Percentiles rank a stretch among this genome's conserved stretches.
Evolutionary conservation across 2,888 invertebrate species (phyloP).

Genomic region (Priocnemis perturbator): DNA sequence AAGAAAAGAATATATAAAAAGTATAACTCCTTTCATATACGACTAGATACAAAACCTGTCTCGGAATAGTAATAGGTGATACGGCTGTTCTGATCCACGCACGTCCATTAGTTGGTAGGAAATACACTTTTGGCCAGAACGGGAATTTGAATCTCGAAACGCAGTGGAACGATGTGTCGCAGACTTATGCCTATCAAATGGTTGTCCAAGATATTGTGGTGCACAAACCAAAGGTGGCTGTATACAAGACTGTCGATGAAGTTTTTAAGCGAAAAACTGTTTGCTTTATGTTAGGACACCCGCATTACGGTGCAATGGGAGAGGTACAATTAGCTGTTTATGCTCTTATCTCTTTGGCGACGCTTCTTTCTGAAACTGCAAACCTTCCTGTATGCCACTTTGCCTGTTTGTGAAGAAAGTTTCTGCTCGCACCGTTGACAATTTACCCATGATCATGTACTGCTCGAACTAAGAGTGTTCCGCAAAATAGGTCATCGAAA

Average conservation of each 20-base stretch:
- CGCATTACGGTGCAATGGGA: constrained; percentile 88
- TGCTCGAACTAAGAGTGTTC: neutral
- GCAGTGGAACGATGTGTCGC: constrained; percentile 81
- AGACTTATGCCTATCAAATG: constrained; percentile 84
- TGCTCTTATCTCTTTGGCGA: neutral
- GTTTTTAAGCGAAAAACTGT: constrained; percentile 82
- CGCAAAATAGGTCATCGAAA: constrained; percentile 77
- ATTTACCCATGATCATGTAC: neutral
- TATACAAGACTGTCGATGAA: constrained; percentile 77
- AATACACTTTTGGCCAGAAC: constrained; percentile 78
- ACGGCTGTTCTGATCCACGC: constrained; percentile 84
- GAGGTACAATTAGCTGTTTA: constrained; percentile 77
- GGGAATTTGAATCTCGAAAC: constrained; percentile 83
- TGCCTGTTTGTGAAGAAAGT: neutral
- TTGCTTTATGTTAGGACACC: constrained; percentile 87
- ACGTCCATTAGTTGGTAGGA: constrained; percentile 83
- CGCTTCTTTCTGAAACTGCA: neutral
- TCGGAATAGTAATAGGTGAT: constrained; percentile 87
- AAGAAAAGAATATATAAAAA: constrained; percentile 8
- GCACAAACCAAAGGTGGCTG: constrained; percentile 72
- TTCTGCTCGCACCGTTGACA: constrained; percentile 12
- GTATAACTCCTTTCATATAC: constrained; percentile 52
- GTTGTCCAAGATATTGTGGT: constrained; percentile 78
- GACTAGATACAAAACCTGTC: constrained; percentile 81
- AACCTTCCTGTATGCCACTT: too few relatives aligned